Evolutionary conservation across 1,140 invertebrate genomes (phyloP).

Genomic region (Lithobius niger): DNA sequence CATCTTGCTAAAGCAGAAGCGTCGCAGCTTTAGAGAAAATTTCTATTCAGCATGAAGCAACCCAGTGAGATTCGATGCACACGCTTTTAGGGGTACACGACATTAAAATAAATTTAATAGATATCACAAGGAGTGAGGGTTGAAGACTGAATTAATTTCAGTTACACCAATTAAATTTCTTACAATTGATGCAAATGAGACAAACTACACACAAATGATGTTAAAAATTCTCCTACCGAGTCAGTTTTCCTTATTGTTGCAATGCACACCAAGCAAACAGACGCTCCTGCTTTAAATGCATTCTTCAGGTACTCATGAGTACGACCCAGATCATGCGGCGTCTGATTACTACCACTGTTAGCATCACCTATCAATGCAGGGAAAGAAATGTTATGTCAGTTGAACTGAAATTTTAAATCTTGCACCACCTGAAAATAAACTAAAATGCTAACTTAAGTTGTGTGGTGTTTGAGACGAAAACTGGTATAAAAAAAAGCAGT

Average conservation of each 20-base stretch:
- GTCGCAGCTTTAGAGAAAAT: too few species aligned
- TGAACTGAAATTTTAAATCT: constrained; percentile 24
- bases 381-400: constrained; percentile 33
- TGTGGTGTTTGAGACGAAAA: too few species aligned
- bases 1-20: too few species aligned
- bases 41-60: too few species aligned
- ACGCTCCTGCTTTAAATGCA: constrained; percentile 55
- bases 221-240: constrained; percentile 43
- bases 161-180: background rate
- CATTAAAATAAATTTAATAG: too few species aligned
- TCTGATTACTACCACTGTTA: background rate
- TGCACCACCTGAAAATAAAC: constrained; percentile 27
- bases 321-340: constrained; percentile 34
- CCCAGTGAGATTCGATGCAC: too few species aligned
- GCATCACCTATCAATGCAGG: constrained; percentile 25
- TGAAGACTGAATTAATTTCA: background rate
- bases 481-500: too few species aligned
- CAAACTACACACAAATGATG: constrained; percentile 9
- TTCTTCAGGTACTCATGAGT: constrained; percentile 58
- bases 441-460: constrained; percentile 22
- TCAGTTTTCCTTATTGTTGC: constrained; percentile 68
- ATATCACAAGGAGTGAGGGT: too few species aligned
- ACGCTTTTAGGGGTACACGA: too few species aligned
- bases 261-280: constrained; percentile 84
- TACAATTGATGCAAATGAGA: constrained; percentile 5